phyloP scores from a whole-genome alignment of 2,797 vertebrate genomes.

The Podarcis lilfordi region DNA sequence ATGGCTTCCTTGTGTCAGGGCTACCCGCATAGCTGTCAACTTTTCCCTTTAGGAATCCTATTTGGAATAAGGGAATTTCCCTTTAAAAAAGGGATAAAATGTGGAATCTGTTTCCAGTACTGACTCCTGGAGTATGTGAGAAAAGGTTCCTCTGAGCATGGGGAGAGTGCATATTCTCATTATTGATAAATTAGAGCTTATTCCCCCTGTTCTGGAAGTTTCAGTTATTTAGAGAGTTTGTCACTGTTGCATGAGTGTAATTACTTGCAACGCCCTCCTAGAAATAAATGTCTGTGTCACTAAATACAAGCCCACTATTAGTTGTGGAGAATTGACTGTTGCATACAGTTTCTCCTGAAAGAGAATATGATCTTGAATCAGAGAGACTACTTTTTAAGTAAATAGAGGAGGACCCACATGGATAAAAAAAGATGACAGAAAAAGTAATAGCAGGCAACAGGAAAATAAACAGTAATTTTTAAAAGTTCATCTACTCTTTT shows the following conservation, averaged over 20 bases:
- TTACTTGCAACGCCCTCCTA: conserved; percentile 62
- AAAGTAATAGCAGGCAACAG: background rate
- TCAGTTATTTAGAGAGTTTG: conserved; percentile 50
- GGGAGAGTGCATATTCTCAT: background rate
- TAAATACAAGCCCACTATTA: conserved; percentile 40
- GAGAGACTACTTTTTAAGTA: conserved; percentile 34
- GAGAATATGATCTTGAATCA: conserved; percentile 26
- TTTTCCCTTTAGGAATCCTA: too few relatives aligned
- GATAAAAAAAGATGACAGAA: background rate
- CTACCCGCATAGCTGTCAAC: too few relatives aligned
- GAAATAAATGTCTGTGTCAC: conserved; percentile 53
- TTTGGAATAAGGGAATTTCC: too few relatives aligned
- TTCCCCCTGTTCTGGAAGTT: conserved; percentile 54
- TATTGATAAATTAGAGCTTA: background rate
- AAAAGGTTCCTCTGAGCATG: background rate
- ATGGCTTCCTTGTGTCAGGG: background rate
- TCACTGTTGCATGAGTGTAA: conserved; percentile 54
- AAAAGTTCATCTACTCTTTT: background rate
- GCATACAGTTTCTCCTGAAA: conserved; percentile 45
- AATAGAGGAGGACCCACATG: background rate
- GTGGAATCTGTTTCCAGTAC: background rate
- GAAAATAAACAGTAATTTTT: background rate
- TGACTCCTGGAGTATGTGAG: background rate
- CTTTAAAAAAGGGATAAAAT: background rate
- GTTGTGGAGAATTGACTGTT: conserved; percentile 44